Evolutionary conservation across 2,888 invertebrate genomes (phyloP).

Genomic region (Sesia bembeciformis): DNA sequence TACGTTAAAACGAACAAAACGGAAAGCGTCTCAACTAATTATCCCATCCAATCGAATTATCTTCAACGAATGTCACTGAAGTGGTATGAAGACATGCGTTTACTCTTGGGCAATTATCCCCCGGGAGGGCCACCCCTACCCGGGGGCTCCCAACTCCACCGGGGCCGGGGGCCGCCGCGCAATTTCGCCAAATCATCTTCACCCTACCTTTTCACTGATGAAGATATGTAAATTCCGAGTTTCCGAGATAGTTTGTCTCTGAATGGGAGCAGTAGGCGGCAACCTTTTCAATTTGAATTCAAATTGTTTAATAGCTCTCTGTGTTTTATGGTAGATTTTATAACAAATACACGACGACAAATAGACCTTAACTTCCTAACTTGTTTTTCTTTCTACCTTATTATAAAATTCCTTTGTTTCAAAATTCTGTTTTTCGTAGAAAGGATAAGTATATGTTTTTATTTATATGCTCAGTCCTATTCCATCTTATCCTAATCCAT

Average conservation of each 20-base stretch:
- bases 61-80: slow-evolving; percentile 46
- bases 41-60: slow-evolving; percentile 63
- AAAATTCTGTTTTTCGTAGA: no score
- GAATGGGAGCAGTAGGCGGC: slow-evolving; percentile 9
- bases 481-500: no score
- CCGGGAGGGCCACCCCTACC: slow-evolving; percentile 14
- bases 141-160: slow-evolving; percentile 9
- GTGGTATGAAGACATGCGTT: slow-evolving; percentile 53
- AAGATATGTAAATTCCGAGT: slow-evolving; percentile 61
- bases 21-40: slow-evolving; percentile 30
- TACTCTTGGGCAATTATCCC: slow-evolving; percentile 49
- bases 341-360: no score
- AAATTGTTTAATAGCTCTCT: background rate
- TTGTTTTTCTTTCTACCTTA: no score
- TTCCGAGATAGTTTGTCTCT: slow-evolving; percentile 34
- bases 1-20: slow-evolving; percentile 24
- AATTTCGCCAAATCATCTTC: slow-evolving; percentile 62
- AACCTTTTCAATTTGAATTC: slow-evolving; percentile 22
- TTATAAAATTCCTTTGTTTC: no score
- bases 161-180: slow-evolving; percentile 24
- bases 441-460: no score
- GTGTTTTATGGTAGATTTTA: no score
- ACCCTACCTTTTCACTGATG: slow-evolving; percentile 58
- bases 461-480: no score
- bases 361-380: no score